Conservation (phyloP, 2,888 invertebrate species). For the Eulithis testata region DNA sequence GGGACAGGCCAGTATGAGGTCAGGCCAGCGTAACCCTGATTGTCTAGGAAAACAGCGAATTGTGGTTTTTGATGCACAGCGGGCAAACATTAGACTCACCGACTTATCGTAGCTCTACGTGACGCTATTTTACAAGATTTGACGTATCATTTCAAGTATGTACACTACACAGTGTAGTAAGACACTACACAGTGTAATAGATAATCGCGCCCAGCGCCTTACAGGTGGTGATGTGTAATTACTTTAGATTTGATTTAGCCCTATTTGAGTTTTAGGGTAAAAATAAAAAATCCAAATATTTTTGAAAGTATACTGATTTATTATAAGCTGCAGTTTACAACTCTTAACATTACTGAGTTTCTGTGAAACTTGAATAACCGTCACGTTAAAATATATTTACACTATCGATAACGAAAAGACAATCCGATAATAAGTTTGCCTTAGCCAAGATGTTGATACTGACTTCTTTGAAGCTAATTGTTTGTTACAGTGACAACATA, state of each 20-base stretch:
- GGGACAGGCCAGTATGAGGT: too few species aligned
- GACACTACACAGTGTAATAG: too few species aligned
- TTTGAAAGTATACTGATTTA: constrained; percentile 68
- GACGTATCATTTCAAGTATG: background rate
- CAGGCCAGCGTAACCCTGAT: too few species aligned
- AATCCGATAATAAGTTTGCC: constrained; percentile 47
- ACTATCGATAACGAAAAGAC: constrained; percentile 44
- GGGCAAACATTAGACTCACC: too few species aligned
- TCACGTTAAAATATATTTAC: constrained; percentile 63
- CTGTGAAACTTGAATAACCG: constrained; percentile 73
- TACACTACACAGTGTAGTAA: too few species aligned
- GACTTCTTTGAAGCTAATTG: constrained; percentile 72
- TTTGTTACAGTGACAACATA: constrained; percentile 52
- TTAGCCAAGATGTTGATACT: constrained; percentile 47
- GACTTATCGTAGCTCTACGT: too few species aligned
- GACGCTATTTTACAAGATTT: background rate
- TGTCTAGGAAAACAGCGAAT: too few species aligned
- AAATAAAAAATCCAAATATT: constrained; percentile 18
- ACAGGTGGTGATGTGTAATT: too few species aligned
- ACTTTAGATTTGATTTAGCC: too few species aligned
- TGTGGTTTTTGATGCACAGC: too few species aligned
- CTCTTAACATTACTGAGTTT: constrained; percentile 79
- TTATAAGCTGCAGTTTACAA: constrained; percentile 78
- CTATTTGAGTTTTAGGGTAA: background rate
- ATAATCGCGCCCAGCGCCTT: too few species aligned